These are phyloP conservation scores for Falco berigora DNA, from an alignment of 2,797 vertebrate genomes.

Conservation along the genomic window DNA sequence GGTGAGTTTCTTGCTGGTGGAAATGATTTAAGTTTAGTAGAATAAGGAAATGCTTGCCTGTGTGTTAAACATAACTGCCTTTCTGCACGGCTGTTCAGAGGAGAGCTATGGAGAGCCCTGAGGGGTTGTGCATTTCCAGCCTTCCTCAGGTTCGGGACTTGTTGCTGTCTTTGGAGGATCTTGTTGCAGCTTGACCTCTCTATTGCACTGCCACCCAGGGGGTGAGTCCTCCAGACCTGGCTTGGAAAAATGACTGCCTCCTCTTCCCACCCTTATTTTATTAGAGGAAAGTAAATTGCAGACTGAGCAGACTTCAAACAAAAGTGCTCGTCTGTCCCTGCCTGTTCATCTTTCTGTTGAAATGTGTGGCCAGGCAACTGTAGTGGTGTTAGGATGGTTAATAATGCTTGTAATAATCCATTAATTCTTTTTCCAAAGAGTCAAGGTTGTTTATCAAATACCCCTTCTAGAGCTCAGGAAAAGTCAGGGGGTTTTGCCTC, in stretches of 20 bases:
- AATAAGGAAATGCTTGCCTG: neutral
- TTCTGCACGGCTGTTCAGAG: neutral
- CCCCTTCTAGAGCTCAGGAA: neutral
- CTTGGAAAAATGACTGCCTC: neutral
- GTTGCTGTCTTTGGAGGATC: neutral
- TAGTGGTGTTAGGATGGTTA: accelerated
- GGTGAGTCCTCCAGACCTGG: neutral
- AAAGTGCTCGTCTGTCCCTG: neutral
- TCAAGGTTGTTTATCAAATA: neutral
- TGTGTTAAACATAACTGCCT: neutral
- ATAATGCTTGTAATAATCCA: neutral
- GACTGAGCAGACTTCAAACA: neutral
- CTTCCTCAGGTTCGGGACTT: neutral
- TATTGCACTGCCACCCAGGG: neutral
- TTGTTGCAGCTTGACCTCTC: neutral
- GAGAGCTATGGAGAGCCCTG: neutral
- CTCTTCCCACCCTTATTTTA: neutral
- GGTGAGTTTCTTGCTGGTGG: neutral
- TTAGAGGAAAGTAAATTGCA: neutral
- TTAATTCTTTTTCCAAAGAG: neutral
- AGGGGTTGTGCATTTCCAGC: neutral
- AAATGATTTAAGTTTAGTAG: neutral
- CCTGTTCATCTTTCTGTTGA: neutral
- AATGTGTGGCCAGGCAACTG: neutral
- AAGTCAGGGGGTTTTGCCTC: neutral